Conservation (phyloP, 2,113 vertebrate species). For the Engraulis encrasicolus region DNA sequence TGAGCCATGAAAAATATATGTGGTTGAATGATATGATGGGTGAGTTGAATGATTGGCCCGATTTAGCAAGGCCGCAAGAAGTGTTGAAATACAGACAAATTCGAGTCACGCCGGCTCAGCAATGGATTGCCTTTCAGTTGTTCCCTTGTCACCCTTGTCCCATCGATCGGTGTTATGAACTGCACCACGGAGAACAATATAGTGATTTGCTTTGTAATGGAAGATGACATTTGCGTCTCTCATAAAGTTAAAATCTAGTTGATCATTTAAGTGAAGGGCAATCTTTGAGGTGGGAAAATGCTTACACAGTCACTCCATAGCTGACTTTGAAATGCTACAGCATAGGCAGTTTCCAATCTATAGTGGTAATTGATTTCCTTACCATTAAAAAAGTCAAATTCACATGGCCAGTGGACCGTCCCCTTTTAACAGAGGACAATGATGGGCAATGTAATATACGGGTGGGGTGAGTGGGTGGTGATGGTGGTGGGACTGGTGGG, state of each 20-base stretch:
- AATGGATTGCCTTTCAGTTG: not conserved
- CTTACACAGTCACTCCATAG: not conserved
- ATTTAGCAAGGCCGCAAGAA: too few relatives aligned
- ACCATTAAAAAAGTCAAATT: too few relatives aligned
- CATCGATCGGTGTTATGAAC: not conserved
- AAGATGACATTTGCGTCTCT: not conserved
- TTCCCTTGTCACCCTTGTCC: not conserved
- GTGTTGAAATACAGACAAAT: not conserved
- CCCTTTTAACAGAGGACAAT: not conserved
- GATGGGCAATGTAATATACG: too few relatives aligned
- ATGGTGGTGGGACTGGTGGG: too few relatives aligned
- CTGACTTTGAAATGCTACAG: not conserved
- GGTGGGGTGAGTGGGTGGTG: too few relatives aligned
- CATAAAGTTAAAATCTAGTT: not conserved
- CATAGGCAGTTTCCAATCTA: not conserved
- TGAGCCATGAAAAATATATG: too few relatives aligned
- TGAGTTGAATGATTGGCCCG: too few relatives aligned
- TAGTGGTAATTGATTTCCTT: not conserved
- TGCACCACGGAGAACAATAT: not conserved
- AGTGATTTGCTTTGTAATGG: not conserved
- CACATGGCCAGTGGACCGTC: not conserved
- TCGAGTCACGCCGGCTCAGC: too few relatives aligned
- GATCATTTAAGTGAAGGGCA: not conserved
- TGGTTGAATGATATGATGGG: too few relatives aligned
- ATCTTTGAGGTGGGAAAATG: not conserved